phyloP scores from a whole-genome alignment of 2,113 vertebrate genomes.

The Galbula dea region DNA sequence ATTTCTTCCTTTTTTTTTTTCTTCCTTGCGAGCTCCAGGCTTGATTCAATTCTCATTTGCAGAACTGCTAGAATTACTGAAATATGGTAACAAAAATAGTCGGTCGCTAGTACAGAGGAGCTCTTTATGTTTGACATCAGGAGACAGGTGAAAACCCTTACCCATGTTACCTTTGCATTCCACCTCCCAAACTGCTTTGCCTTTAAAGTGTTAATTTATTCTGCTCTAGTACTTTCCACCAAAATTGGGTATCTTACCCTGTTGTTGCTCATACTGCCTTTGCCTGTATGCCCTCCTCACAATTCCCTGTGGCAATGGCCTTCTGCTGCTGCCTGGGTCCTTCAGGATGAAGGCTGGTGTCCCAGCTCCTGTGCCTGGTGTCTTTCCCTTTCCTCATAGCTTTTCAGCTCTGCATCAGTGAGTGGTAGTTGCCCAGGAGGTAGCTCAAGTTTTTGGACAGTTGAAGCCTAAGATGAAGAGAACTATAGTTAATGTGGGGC shows the following conservation, averaged over 20 bases:
- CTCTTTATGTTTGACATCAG: neutral
- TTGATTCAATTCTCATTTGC: neutral
- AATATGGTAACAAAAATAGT: neutral
- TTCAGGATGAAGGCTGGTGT: neutral
- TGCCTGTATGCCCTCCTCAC: neutral
- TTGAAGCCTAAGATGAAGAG: neutral
- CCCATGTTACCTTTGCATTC: neutral
- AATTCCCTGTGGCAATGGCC: rapidly evolving
- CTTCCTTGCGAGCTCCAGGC: neutral
- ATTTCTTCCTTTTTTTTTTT: neutral
- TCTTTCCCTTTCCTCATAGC: neutral
- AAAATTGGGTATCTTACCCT: neutral
- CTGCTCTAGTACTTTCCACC: neutral
- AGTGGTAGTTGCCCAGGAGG: neutral
- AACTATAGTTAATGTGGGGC: neutral
- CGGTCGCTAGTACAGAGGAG: neutral
- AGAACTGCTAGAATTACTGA: neutral
- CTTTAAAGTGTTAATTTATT: neutral
- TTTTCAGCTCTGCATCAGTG: neutral
- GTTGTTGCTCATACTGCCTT: neutral
- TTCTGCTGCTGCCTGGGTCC: neutral
- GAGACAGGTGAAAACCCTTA: neutral
- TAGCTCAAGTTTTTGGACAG: neutral
- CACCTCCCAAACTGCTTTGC: neutral
- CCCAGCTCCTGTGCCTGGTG: neutral